Evolutionary conservation across 2,888 invertebrate species (phyloP), one percentile per base, ranked within the genome.

Genomic region (Hyalella azteca): DNA sequence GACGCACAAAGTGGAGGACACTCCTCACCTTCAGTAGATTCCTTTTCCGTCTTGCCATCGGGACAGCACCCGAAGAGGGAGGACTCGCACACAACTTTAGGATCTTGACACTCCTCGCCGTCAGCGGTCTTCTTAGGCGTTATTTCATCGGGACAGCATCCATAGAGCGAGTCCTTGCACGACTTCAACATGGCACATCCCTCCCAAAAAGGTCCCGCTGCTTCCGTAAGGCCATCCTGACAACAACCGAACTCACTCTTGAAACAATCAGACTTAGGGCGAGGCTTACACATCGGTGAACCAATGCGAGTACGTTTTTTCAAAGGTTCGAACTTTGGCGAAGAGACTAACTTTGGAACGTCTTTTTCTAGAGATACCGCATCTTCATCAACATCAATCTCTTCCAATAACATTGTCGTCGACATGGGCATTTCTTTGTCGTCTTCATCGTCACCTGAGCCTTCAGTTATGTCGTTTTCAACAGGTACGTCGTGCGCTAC

Each of bases 31-130:
- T 86, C 85, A 5, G 83, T 82, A 59, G 85, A 86, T 83, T 87
- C 86, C 2, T 75, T 82, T 9, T 92, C 89, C 0, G 94, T 94
- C 49, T 89, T 88, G 81, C 93, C 93, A 88, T 96, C 95, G 0
- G 95, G 93, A 86, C 97, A 97, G 87, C 97, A 97, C 0, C 95
- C 93, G 86, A 92, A 94, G 26, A 91, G 91, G 0, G 94, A 91
- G 85, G 91, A 91, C 29, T 75, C 75, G n/a, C 75, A 75, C 75
- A 75, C 75, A 19, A 22, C 41, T 22, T 22, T 41, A 0, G 81
- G 86, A 86, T 84, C 85, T 75, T 86, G 86, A 83, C 92, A 93
- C 45, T 93, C 93, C 82, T 91, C 90, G 80, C 90, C 90, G 85
- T 92, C 89, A 29, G 26, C 45, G n/a, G 75, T 26, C 29, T 75